Evolutionary conservation across 2,888 invertebrate genomes (phyloP).

Genomic region (Drosophila borealis): DNA sequence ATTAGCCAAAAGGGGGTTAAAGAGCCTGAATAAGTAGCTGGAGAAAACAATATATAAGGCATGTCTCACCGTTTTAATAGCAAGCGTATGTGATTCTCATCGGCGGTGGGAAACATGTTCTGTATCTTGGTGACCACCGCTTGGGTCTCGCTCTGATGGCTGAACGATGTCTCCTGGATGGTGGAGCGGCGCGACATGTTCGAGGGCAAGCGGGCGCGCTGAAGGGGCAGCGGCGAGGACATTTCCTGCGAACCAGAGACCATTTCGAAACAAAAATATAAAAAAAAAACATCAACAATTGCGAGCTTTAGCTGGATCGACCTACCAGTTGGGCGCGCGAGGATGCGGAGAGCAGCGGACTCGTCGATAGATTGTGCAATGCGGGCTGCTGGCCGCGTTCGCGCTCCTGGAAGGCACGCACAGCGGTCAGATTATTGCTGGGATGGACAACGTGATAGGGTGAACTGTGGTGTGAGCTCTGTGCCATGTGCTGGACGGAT

Average conservation of each 20-base stretch:
- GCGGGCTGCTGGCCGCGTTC: constrained; percentile 72
- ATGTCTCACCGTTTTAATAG: constrained; percentile 93
- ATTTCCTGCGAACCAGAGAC: constrained; percentile 78
- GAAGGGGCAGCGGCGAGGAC: constrained; percentile 82
- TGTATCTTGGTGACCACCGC: constrained; percentile 92
- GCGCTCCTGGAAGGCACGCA: constrained; percentile 87
- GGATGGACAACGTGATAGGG: constrained; percentile 92
- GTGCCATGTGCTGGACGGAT: constrained; percentile 53
- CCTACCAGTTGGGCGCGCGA: constrained; percentile 80
- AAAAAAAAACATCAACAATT: background rate
- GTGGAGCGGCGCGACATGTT: constrained; percentile 84
- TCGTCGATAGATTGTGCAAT: constrained; percentile 83
- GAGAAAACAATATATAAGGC: background rate
- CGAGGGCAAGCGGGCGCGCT: constrained; percentile 74
- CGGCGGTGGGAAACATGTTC: constrained; percentile 95
- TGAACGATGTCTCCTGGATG: constrained; percentile 88
- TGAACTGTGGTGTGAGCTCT: constrained; percentile 86
- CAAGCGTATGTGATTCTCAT: constrained; percentile 94
- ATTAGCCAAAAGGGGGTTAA: constrained; percentile 45
- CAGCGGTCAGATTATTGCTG: constrained; percentile 87
- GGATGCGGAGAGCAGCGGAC: constrained; percentile 83
- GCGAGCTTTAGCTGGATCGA: background rate
- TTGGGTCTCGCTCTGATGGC: constrained; percentile 89
- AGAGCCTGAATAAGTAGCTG: background rate
- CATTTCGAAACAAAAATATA: no score